A percentile compares a stretch with the other conserved stretches of the same genome.
phyloP scores from a whole-genome alignment of 1,140 invertebrate genomes.

The Hylaeus anthracinus region DNA sequence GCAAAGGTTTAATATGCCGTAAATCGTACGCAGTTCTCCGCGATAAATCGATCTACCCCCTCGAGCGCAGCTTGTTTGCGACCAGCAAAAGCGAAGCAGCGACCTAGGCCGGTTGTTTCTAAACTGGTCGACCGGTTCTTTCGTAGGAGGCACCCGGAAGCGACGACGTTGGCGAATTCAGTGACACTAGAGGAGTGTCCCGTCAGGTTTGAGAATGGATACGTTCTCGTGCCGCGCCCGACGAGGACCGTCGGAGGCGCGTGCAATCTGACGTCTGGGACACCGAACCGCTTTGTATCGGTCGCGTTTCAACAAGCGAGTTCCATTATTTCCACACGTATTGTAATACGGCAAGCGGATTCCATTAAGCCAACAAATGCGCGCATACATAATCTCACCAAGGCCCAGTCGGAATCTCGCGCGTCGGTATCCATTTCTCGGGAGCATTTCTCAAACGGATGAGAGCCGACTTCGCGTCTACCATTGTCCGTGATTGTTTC shows the following conservation, averaged over 20 bases:
- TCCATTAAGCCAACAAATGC: constrained; percentile 61
- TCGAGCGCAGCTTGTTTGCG: too few species aligned
- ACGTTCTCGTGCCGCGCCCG: not conserved
- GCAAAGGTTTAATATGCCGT: too few species aligned
- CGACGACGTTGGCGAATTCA: constrained; percentile 1
- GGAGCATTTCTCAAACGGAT: constrained; percentile 49
- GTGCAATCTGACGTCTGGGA: constrained; percentile 8
- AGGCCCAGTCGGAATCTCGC: constrained; percentile 19
- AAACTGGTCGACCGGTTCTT: constrained; percentile 39
- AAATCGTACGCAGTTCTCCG: too few species aligned
- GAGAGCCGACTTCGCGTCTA: not conserved
- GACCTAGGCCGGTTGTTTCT: constrained; percentile 15
- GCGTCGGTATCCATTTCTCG: constrained; percentile 32
- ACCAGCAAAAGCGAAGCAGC: too few species aligned
- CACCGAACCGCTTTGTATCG: constrained; percentile 22
- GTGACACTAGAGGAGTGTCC: not conserved
- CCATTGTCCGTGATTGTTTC: constrained; percentile 46
- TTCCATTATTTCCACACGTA: constrained; percentile 51
- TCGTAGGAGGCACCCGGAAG: constrained; percentile 44
- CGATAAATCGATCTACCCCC: too few species aligned
- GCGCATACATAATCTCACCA: constrained; percentile 49
- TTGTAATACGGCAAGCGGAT: constrained; percentile 49
- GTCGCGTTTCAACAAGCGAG: constrained; percentile 24
- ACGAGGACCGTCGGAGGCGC: not conserved
- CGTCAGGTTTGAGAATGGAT: constrained; percentile 5